Evolutionary conservation across 2,113 vertebrate species (phyloP).

Genomic region (Coturnix japonica): DNA sequence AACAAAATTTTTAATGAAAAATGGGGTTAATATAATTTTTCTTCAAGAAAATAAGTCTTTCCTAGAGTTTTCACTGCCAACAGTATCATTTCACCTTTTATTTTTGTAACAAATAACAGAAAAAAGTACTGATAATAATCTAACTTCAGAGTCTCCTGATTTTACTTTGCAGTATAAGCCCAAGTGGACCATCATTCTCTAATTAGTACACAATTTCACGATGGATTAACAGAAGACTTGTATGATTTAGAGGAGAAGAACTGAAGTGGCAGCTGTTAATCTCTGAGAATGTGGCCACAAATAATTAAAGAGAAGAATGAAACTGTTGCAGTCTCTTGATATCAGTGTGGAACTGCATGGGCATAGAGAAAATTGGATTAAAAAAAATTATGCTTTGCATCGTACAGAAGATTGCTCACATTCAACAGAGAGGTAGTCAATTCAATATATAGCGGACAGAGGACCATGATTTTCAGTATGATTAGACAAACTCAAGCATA

Average conservation of each 20-base stretch:
- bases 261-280: background rate
- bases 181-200: background rate
- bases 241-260: background rate
- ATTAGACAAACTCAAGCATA: background rate
- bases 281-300: background rate
- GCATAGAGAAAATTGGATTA: background rate
- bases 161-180: background rate
- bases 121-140: background rate
- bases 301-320: background rate
- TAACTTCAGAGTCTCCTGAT: background rate
- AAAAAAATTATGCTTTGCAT: constrained; percentile 6
- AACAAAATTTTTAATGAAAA: background rate
- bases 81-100: background rate
- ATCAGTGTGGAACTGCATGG: background rate
- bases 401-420: background rate
- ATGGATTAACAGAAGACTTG: background rate
- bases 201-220: background rate
- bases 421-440: background rate
- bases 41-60: background rate
- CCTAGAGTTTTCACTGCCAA: background rate
- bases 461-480: background rate
- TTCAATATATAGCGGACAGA: background rate
- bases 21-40: background rate
- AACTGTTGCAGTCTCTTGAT: background rate
- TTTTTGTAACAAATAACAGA: background rate